Evolutionary conservation across 2,797 vertebrate genomes (phyloP), one percentile per base, ranked within the genome.

Genomic region (Scleropages formosus): DNA sequence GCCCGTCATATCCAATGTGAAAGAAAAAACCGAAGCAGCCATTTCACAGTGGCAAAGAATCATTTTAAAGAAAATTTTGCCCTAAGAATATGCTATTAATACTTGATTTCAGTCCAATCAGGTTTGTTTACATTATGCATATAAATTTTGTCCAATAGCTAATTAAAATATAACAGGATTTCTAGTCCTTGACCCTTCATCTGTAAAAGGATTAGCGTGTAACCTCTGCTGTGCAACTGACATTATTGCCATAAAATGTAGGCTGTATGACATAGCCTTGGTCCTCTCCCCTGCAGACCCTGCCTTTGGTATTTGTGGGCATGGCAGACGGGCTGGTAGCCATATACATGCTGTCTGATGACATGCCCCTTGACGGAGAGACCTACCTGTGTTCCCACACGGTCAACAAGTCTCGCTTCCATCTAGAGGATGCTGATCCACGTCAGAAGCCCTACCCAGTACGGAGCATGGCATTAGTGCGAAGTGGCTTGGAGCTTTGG

Each of bases 371-470:
- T 16, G 92, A 94, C 0, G 91, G 84, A 72, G 96, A 94, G 73
- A 90, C 89, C 78, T 99, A 98, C 87, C 85, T 98, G 77, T 99
- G 97, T 82, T 95, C 96, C 0, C 96, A 96, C 88, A 95, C 95
- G 0, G 89, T 96, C 4, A 99, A 99, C 84, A 93, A 94, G 82
- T 88, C 91, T 0, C 82, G 88, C 39, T 96, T 98, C 72, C 85
- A 86, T 77, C 93, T 99, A 80, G 67, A 90, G 0, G 96, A 98
- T 0, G 90, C 91, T 0, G 97, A 99, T 66, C 87, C 91, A 0
- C 87, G 96, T n/a, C 97, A 97, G 91, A 95, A 89, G 62, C 94
- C 95, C 0, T 96, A 94, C 85, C 90, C 96, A 0, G 93, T 99
- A 82, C 82, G 31, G 67, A 90, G 90, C 79, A 98, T 99, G 93